Base-by-base conservation (phyloP, 2,113 vertebrate species). In the Ornithorhynchus anatinus region DNA sequence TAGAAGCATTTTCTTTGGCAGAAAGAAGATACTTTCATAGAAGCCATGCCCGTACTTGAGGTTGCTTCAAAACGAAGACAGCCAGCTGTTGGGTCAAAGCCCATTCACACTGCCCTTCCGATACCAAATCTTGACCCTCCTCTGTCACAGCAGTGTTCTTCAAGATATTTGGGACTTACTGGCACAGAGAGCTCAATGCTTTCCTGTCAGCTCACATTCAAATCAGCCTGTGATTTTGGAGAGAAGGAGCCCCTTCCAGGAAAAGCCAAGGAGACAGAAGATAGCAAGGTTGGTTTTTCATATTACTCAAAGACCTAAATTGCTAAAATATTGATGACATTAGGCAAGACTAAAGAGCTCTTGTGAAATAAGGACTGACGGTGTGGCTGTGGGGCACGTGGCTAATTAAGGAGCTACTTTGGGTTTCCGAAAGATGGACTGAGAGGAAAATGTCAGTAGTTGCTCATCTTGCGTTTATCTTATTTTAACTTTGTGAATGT, bases 41-140 rank as follows among this genome's bases (percentile, higher is more conserved):
- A 92, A 92, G 93, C 84, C 92, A 98, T 99, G 97, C 96, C 97
- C 88, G 97, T 97, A 42, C 94, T 99, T 87, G 96, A 97, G 62
- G 95, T 98, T 85, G 95, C 96, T 85, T 98, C 97, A 84, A 96
- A 98, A 88, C 92, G 95, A 74, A 95, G 95, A 60, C 96, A 94
- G 89, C 95, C 96, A 66, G 85, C 93, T 1, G 92, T 92, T 89
- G 94, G 93, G 91, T 91, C 94, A 85, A 95, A 95, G 93, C 96
- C 97, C 79, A 91, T 98, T 86, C 96, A 97, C 78, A 92, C 95
- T 27, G 95, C 96, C 75, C 93, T 95, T 85, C 96, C 94, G 61
- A 97, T 97, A 88, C 94, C 95, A 68, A 96, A 76, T 74, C 89
- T 94, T 65, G 94, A 94, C 89, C 86, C 92, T 15, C 8, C 90